Base-by-base conservation (phyloP, 2,797 vertebrate genomes). In the Glossophaga mutica region DNA sequence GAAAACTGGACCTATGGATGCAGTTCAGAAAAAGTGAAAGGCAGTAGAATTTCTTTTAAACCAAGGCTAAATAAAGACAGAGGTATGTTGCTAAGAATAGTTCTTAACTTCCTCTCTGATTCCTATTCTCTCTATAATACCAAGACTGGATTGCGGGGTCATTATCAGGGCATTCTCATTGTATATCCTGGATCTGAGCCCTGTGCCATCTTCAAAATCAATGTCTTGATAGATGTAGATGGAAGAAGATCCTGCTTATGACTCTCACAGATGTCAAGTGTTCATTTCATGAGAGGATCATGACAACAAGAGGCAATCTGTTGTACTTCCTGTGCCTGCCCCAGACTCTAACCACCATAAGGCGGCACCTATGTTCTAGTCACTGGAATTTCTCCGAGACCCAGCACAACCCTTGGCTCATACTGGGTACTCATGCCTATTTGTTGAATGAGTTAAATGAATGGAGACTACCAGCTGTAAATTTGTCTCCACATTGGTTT, bases 401-500 rank as follows among this genome's bases (percentile, higher is more conserved):
- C 76, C 68, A 48, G 67, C 34, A 55, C 32, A 46, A 37, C 34
- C 67, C 6, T 48, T 34, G 26, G 16, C 50, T 83, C 50, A 32
- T 57, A 52, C 2, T 59, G n/a, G 19, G 34, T 82, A 21, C 42
- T 87, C 73, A 37, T 48, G 24, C 39, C 11, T 78, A 46, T 88
- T 82, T 87, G 70, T 86, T 90, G 81, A 94, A 79, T 93, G 74
- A 92, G 50, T 46, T 94, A 79, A 92, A 37, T 85, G 39, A 76
- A 74, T 88, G 44, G 55, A 86, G n/a, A 90, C 70, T 39, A 91
- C 74, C 34, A 77, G 12, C 70, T 86, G 39, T 39, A 95, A 94
- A 92, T 94, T 76, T 92, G 86, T 87, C 93, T 96, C 77, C 42
- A 85, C 57, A 62, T 76, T 65, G 62, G 57, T 83, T 86, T 74